Evolutionary conservation across 1,140 invertebrate species (phyloP).

Genomic region (Ectropis grisescens): DNA sequence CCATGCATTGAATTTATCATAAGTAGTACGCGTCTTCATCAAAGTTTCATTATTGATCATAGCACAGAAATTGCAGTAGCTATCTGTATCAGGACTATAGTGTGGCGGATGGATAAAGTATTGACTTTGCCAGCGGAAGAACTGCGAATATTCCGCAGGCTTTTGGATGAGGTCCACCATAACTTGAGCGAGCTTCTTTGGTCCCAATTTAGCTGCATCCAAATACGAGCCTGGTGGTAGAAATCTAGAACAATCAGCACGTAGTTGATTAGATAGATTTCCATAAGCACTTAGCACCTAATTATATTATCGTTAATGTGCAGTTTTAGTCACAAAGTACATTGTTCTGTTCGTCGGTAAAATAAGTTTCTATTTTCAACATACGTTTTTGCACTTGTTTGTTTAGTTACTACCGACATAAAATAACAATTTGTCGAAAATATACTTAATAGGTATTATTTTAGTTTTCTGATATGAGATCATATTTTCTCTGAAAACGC

Average conservation of each 20-base stretch:
- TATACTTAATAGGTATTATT: too few species aligned
- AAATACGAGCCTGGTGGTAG: constrained; percentile 27
- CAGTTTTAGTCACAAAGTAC: too few species aligned
- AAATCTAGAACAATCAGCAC: constrained; percentile 16
- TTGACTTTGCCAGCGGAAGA: constrained; percentile 23
- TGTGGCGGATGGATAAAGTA: constrained; percentile 12
- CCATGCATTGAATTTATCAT: constrained; percentile 17
- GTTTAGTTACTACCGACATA: too few species aligned
- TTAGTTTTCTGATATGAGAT: too few species aligned
- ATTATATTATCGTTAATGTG: too few species aligned
- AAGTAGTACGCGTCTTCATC: constrained; percentile 11
- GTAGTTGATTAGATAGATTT: too few species aligned
- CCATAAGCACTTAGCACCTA: too few species aligned
- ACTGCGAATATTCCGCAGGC: constrained; percentile 12
- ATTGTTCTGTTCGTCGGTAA: too few species aligned
- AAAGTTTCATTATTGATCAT: constrained; percentile 17
- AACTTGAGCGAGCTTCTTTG: constrained; percentile 9
- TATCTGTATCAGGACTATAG: constrained; percentile 12
- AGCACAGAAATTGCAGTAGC: constrained; percentile 19
- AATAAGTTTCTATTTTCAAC: too few species aligned
- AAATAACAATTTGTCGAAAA: too few species aligned
- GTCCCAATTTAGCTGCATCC: constrained; percentile 12
- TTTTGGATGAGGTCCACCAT: constrained; percentile 18
- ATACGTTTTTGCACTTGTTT: too few species aligned
- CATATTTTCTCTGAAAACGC: too few species aligned